Percentiles rank a stretch among this genome's conserved stretches.
Conservation (phyloP, 2,888 invertebrate genomes). For the Drosophila diplacantha region DNA sequence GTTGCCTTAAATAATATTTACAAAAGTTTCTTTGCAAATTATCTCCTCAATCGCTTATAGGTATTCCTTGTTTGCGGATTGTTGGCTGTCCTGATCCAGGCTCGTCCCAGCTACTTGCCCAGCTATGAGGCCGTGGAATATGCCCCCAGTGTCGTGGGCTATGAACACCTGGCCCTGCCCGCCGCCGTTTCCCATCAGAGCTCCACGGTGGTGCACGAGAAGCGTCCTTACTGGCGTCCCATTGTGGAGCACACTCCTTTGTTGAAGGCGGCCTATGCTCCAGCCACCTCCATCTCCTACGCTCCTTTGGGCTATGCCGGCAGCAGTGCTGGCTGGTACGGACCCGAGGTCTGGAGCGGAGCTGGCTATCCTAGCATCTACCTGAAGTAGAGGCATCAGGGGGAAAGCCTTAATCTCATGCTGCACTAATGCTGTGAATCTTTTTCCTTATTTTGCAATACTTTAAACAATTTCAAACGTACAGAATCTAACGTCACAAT, state of each 20-base stretch:
- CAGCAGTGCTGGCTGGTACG: slow-evolving; percentile 51
- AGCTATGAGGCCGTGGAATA: slow-evolving; percentile 66
- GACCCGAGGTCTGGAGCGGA: slow-evolving; percentile 33
- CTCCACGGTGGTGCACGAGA: slow-evolving; percentile 76
- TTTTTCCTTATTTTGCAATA: neutral
- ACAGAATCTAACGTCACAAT: neutral
- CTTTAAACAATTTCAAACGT: neutral
- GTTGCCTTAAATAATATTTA: slow-evolving; percentile 31
- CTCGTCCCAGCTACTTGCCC: slow-evolving; percentile 69
- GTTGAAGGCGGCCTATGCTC: slow-evolving; percentile 54
- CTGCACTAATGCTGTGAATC: neutral
- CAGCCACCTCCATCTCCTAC: slow-evolving; percentile 48
- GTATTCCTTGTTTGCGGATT: slow-evolving; percentile 35
- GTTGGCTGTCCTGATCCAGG: slow-evolving; percentile 40
- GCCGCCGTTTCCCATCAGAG: slow-evolving; percentile 76
- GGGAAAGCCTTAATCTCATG: neutral
- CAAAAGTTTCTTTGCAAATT: neutral
- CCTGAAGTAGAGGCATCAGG: slow-evolving; percentile 39
- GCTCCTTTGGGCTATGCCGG: slow-evolving; percentile 49
- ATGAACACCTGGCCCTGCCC: slow-evolving; percentile 65
- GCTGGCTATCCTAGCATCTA: slow-evolving; percentile 59
- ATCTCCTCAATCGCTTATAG: slow-evolving; percentile 21
- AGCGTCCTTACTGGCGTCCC: slow-evolving; percentile 74
- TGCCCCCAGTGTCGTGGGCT: slow-evolving; percentile 72
- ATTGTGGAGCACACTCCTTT: slow-evolving; percentile 67